Conservation (phyloP, 2,888 invertebrate species). For the Synergus japonicus region DNA sequence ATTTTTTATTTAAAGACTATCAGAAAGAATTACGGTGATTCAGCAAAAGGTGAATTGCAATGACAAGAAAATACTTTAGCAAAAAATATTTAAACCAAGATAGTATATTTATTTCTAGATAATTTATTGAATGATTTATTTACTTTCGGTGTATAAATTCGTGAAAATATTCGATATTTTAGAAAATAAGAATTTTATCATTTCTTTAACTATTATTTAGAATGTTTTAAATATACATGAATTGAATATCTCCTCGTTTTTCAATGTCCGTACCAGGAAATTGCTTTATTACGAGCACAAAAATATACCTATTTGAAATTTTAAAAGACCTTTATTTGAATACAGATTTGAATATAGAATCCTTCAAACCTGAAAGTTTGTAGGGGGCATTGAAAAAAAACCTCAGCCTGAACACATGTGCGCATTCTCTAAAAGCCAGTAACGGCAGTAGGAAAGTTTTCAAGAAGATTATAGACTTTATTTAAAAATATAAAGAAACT, state of each 20-base stretch:
- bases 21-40: too few relatives aligned
- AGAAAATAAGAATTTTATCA: neutral
- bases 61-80: too few relatives aligned
- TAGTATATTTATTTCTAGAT: too few relatives aligned
- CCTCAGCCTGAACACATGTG: neutral
- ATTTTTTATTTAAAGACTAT: too few relatives aligned
- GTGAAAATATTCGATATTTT: too few relatives aligned
- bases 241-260: neutral
- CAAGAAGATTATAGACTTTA: neutral
- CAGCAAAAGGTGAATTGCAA: too few relatives aligned
- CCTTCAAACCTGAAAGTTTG: neutral
- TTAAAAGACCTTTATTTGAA: neutral
- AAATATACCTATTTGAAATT: neutral
- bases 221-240: neutral
- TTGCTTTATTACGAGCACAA: neutral
- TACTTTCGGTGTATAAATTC: too few relatives aligned
- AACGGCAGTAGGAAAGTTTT: neutral
- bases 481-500: neutral
- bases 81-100: too few relatives aligned
- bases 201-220: neutral
- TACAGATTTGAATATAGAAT: neutral
- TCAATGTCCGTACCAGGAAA: neutral
- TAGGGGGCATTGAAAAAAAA: neutral
- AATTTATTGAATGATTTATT: too few relatives aligned
- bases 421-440: constrained; percentile 13